Evolutionary conservation across 2,797 vertebrate genomes (phyloP), one percentile per base, ranked within the genome.

Genomic region (Cuniculus paca): DNA sequence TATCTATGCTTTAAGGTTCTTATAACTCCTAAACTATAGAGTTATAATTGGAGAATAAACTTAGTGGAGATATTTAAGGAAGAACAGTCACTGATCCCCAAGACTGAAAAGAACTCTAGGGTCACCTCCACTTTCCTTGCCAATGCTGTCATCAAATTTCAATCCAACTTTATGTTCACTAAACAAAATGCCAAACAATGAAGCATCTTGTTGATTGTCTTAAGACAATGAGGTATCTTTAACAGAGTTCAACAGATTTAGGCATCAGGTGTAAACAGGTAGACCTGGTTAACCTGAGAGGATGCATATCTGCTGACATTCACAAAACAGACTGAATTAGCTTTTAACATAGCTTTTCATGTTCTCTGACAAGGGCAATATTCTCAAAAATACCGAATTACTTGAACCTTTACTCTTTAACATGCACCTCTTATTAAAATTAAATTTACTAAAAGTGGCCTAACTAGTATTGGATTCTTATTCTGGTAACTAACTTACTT

Each of bases 331-430:
- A 80, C n/a, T 63, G 42, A 92, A 84, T 95, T 81, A 42, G 8
- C 58, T 92, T 88, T 90, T 90, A 61, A 74, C 75, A 77, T 56
- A 45, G 5, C 72, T 95, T 68, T 93, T 31, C 2, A 72, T 80
- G 16, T 78, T 91, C 45, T 93, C 48, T 52, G 48, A n/a, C 36
- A n/a, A 79, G 60, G 92, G 50, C 52, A 78, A 70, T 68, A 34
- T 5, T 81, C 26, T 94, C 75, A 77, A 11, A 50, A 82, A 68
- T 39, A 31, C 10, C 63, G 60, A 93, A 56, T 61, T 34, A 54
- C 22, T 90, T 63, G 70, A 90, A 96, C 1, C 17, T 95, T 92
- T 88, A 88, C 31, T 92, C 42, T 86, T 88, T 93, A 48, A 75
- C 13, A 12, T 65, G 50, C 31, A 48, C 31, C 34, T 70, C 17